Evolutionary conservation across 2,888 invertebrate genomes (phyloP).

Genomic region (Colostygia pectinataria): DNA sequence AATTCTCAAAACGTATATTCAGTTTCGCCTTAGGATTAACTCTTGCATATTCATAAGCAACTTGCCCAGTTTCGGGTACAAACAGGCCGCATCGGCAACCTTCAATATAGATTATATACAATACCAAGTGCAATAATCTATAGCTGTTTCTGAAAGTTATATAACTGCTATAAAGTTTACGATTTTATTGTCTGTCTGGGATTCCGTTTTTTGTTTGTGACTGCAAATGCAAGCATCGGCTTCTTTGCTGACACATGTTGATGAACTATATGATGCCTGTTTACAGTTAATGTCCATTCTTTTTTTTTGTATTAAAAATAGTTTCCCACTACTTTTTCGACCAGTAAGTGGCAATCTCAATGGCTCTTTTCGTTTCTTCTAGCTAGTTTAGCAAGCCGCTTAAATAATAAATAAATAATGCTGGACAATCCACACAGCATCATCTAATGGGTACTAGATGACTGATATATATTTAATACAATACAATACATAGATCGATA

Average conservation of each 20-base stretch:
- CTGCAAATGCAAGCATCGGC: conserved; percentile 46
- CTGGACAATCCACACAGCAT: too few species aligned
- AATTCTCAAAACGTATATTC: conserved; percentile 13
- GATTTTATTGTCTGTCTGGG: conserved; percentile 48
- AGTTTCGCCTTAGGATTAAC: conserved; percentile 33
- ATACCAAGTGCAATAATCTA: conserved; percentile 47
- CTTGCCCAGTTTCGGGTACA: conserved; percentile 47
- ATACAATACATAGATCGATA: too few species aligned
- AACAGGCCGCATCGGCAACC: conserved; percentile 53
- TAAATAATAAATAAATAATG: too few species aligned
- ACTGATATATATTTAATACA: too few species aligned
- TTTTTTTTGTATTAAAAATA: neutral
- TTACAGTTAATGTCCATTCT: conserved; percentile 13
- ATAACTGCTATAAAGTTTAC: conserved; percentile 48
- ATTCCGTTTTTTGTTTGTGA: conserved; percentile 47
- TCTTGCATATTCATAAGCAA: conserved; percentile 51
- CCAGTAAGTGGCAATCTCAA: too few species aligned
- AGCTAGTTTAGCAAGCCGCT: too few species aligned
- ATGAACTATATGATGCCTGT: conserved; percentile 2
- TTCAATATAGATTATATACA: conserved; percentile 54
- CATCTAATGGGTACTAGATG: too few species aligned
- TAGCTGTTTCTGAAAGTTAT: conserved; percentile 20
- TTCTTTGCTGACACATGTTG: conserved; percentile 41
- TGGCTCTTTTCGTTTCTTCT: too few species aligned
- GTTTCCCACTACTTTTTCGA: too few species aligned